Evolutionary conservation across 2,113 vertebrate species (phyloP).

Genomic region (Melanocharis versteri): DNA sequence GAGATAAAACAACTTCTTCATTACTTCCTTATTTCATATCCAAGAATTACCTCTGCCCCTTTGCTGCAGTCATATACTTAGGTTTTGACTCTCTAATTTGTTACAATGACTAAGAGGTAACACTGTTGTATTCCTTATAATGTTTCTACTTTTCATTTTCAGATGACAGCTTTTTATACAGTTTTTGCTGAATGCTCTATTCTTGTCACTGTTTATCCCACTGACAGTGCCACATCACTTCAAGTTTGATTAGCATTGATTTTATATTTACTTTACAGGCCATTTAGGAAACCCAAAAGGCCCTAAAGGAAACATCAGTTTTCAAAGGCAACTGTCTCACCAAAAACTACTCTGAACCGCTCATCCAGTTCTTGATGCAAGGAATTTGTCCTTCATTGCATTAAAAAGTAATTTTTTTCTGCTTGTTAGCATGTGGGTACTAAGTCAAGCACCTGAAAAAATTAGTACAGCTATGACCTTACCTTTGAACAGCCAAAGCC

Average conservation of each 20-base stretch:
- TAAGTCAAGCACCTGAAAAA: not conserved
- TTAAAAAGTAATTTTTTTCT: not conserved
- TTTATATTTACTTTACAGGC: not conserved
- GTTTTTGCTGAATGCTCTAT: not conserved
- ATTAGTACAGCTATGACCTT: not conserved
- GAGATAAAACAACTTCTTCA: not conserved
- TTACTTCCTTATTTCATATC: not conserved
- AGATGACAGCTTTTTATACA: not conserved
- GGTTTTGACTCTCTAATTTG: not conserved
- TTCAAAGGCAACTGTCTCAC: not conserved
- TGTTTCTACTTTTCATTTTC: not conserved
- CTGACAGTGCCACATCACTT: not conserved
- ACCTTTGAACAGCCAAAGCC: not conserved
- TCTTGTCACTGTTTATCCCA: not conserved
- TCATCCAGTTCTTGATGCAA: not conserved
- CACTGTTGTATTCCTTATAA: not conserved
- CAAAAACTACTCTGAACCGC: rapidly evolving
- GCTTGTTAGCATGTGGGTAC: not conserved
- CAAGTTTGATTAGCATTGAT: not conserved
- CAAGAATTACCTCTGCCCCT: not conserved
- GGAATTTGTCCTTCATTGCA: not conserved
- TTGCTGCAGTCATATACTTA: not conserved
- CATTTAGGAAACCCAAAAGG: not conserved
- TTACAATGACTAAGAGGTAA: not conserved
- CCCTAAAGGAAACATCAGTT: not conserved